Conservation (phyloP, 2,888 invertebrate species). For the Microctonus brassicae region DNA sequence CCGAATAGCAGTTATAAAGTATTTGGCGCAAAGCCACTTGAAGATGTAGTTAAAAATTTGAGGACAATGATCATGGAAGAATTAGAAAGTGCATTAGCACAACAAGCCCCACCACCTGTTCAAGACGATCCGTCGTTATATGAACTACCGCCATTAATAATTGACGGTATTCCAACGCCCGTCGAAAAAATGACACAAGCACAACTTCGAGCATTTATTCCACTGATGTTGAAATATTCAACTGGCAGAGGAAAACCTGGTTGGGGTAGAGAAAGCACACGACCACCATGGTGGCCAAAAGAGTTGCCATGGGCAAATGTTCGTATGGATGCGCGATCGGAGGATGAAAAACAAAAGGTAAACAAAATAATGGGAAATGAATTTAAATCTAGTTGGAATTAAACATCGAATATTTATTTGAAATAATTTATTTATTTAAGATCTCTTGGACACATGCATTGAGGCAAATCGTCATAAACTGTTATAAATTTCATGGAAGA, state of each 20-base stretch:
- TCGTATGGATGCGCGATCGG: slow-evolving; percentile 94
- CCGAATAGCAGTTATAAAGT: slow-evolving; percentile 96
- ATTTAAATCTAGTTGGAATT: not conserved
- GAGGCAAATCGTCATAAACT: slow-evolving; percentile 96
- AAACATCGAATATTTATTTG: not conserved
- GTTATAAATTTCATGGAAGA: slow-evolving; percentile 97
- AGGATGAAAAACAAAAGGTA: slow-evolving; percentile 97
- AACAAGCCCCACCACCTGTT: slow-evolving; percentile 89
- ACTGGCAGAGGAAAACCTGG: slow-evolving; percentile 97
- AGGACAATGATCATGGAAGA: slow-evolving; percentile 95
- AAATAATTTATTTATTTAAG: slow-evolving; percentile 70
- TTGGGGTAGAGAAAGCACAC: slow-evolving; percentile 96
- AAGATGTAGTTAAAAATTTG: slow-evolving; percentile 94
- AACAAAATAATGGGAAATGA: not conserved
- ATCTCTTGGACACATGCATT: slow-evolving; percentile 98
- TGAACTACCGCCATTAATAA: slow-evolving; percentile 95
- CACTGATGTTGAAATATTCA: slow-evolving; percentile 97
- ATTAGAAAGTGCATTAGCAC: slow-evolving; percentile 91
- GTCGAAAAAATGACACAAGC: slow-evolving; percentile 99
- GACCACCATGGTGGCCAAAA: slow-evolving; percentile 98
- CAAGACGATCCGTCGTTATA: slow-evolving; percentile 94
- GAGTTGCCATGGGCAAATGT: slow-evolving; percentile 99
- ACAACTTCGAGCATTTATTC: slow-evolving; percentile 95
- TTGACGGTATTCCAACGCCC: slow-evolving; percentile 97
- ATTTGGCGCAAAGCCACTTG: slow-evolving; percentile 95